Evolutionary conservation across 2,888 invertebrate species (phyloP).

Genomic region (Brenthis daphne): DNA sequence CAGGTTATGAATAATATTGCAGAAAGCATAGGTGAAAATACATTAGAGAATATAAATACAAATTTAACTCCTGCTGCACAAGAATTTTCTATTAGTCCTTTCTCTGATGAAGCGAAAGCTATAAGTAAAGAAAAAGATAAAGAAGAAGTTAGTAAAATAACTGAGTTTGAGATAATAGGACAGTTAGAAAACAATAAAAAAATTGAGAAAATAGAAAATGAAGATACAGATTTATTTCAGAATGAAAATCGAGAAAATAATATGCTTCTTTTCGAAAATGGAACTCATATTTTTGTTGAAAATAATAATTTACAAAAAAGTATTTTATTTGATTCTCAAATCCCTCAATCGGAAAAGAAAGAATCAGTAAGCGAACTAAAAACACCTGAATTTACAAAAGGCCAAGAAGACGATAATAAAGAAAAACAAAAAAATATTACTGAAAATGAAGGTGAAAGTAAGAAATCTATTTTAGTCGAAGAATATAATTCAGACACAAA

Average conservation of each 20-base stretch:
- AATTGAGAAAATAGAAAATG: background rate
- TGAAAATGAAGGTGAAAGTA: slow-evolving; percentile 34
- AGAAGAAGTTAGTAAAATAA: background rate
- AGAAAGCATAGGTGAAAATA: slow-evolving; percentile 1
- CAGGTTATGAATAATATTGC: slow-evolving; percentile 31
- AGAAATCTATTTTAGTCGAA: background rate
- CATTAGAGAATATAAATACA: background rate
- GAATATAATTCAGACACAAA: background rate
- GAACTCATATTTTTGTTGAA: too few species aligned
- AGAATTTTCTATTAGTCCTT: background rate
- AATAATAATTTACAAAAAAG: too few species aligned
- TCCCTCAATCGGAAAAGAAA: too few species aligned
- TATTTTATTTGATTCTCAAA: too few species aligned
- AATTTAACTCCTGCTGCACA: background rate
- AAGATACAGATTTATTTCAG: too few species aligned
- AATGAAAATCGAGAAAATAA: too few species aligned
- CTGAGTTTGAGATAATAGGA: slow-evolving; percentile 15
- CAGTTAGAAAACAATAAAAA: background rate
- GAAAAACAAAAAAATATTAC: slow-evolving; percentile 15
- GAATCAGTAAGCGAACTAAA: too few species aligned
- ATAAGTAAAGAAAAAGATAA: background rate
- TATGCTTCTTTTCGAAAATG: too few species aligned
- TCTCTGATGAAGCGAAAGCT: background rate
- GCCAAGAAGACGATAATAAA: background rate
- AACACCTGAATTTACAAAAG: too few species aligned